Evolutionary conservation across 2,888 invertebrate genomes (phyloP), one percentile per base, ranked within the genome.

Genomic region (Ditylenchus weischeri): DNA sequence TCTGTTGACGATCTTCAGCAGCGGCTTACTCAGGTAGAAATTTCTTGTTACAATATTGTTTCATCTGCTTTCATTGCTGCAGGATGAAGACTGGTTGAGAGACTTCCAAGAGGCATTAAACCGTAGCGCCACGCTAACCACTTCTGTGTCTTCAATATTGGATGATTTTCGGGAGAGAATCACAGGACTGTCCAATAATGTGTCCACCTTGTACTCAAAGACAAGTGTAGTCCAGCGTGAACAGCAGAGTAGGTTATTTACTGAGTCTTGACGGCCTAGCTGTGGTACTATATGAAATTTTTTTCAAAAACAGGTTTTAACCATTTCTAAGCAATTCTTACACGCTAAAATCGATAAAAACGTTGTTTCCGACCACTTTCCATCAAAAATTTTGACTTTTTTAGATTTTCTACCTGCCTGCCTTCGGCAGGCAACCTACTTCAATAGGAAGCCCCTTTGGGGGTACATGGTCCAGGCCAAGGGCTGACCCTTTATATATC

Each of bases 71-170:
- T 13, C 8, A 43, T 6, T 54, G n/a, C n/a, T 54, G n/a, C 66
- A 79, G 79, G 80, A 81, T 64, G 81, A 81, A 71, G 80, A 81
- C 57, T 81, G 80, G 79, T 67, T 81, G 57, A 71, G 67, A 62
- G 74, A 73, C 35, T 76, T 81, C 63, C 67, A 78, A 51, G 63
- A 74, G 23, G 75, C 72, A 43, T 71, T 81, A 29, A 65, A 65
- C 11, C 75, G 74, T 60, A 80, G 78, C 63, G 68, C 64, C 4
- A 70, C 75, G 49, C 68, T 81, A 47, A 63, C 66, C 10, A 58
- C 47, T 23, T 62, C 69, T 19, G 65, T 75, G 3, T 67, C 65
- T 19, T 61, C 64, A 21, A 74, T 74, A 43, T 50, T 73, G 43
- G 74, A 75, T 57, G 67, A 63, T 51, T 81, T 79, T 62, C 72